phyloP scores from a whole-genome alignment of 2,888 invertebrate genomes.

The Caradrina clavipalpis region DNA sequence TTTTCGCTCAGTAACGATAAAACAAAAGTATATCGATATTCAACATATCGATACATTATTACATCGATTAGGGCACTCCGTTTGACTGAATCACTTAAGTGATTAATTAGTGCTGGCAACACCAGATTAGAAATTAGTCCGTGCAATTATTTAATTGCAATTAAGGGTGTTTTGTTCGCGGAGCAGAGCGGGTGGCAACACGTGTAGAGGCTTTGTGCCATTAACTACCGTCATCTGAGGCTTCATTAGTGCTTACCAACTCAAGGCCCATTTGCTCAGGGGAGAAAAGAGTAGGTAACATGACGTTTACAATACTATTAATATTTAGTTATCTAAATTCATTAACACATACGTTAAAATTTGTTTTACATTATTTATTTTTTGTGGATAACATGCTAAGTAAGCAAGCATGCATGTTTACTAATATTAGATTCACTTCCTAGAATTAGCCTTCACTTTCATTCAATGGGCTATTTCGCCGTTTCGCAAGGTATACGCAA shows the following conservation, averaged over 20 bases:
- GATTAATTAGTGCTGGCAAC: constrained; percentile 55
- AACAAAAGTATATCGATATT: constrained; percentile 18
- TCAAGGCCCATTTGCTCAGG: neutral
- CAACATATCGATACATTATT: constrained; percentile 33
- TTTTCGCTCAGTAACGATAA: constrained; percentile 13
- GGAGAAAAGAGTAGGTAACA: neutral
- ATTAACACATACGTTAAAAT: no score
- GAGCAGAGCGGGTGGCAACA: constrained; percentile 4
- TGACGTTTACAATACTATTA: no score
- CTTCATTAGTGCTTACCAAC: constrained; percentile 10
- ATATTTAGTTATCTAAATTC: no score
- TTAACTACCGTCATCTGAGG: constrained; percentile 22
- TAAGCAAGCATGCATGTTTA: no score
- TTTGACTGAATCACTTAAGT: constrained; percentile 62
- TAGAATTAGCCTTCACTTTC: neutral
- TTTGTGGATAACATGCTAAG: no score
- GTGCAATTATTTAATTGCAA: constrained; percentile 49
- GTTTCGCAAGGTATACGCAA: no score
- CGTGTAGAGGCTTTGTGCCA: constrained; percentile 34
- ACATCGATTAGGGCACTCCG: constrained; percentile 50
- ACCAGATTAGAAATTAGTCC: constrained; percentile 40
- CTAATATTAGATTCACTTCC: neutral
- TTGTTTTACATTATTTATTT: no score
- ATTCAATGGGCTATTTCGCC: neutral
- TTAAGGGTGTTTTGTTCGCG: constrained; percentile 37